phyloP scores from a whole-genome alignment of 2,113 vertebrate species.

The Chionomys nivalis region DNA sequence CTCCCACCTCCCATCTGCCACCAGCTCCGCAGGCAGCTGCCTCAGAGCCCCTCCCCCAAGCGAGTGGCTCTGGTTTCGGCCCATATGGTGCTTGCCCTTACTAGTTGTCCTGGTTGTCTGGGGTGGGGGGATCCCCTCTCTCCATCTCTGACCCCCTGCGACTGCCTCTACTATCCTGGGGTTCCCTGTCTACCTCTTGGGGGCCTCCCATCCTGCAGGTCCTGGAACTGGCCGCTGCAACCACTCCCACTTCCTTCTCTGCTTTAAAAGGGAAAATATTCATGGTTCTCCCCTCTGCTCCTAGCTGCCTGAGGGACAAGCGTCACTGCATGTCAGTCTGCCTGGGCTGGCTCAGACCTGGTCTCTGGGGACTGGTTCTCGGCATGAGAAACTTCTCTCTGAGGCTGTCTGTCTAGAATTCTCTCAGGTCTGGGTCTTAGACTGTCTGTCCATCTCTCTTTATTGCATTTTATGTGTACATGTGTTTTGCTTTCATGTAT shows the following conservation, averaged over 20 bases:
- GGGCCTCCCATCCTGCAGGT: neutral
- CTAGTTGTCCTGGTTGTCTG: neutral
- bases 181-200: neutral
- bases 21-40: neutral
- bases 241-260: constrained; percentile 75
- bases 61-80: constrained; percentile 2
- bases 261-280: constrained; percentile 81
- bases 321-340: constrained; percentile 62
- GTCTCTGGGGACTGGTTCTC: constrained; percentile 54
- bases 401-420: neutral
- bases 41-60: neutral
- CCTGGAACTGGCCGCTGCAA: neutral
- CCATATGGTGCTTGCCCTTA: neutral
- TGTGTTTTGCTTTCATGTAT: neutral
- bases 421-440: neutral
- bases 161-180: neutral
- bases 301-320: constrained; percentile 58
- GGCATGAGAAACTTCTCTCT: neutral
- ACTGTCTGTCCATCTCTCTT: neutral
- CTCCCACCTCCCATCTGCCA: constrained; percentile 36
- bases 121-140: neutral
- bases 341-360: neutral
- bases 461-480: neutral
- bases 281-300: constrained; percentile 56
- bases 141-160: neutral